Conservation (phyloP, 2,888 invertebrate species). For the Callyntrura guangdongensis region DNA sequence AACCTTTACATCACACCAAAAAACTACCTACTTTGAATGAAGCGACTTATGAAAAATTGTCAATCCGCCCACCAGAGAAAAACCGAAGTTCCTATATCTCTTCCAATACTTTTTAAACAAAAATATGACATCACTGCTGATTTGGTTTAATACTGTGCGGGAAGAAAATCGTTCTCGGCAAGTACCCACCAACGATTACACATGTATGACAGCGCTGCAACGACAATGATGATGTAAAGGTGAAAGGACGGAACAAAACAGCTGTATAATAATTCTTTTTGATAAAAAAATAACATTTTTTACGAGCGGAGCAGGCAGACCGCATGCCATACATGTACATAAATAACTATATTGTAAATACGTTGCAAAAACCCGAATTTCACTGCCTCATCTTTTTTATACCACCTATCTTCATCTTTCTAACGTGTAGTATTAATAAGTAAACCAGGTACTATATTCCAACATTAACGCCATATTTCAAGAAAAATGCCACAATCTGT, state of each 20-base stretch:
- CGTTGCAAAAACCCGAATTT: not conserved
- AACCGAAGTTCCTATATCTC: constrained; percentile 7
- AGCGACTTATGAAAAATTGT: not conserved
- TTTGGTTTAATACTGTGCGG: not conserved
- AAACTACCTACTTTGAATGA: no score
- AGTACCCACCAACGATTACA: not conserved
- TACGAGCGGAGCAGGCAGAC: constrained; percentile 18
- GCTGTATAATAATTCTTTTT: constrained; percentile 40
- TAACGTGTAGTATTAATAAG: no score
- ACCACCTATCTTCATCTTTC: not conserved
- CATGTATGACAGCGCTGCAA: not conserved
- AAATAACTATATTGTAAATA: constrained; percentile 12
- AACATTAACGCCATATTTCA: not conserved
- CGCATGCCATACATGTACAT: not conserved
- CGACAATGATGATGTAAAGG: not conserved
- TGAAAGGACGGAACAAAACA: not conserved
- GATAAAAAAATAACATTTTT: not conserved
- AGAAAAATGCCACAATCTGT: not conserved
- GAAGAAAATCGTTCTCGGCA: not conserved
- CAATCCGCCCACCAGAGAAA: not conserved
- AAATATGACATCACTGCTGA: not conserved
- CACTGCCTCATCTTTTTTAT: not conserved
- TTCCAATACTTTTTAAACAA: not conserved
- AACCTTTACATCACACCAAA: no score
- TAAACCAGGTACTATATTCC: not conserved